phyloP scores from a whole-genome alignment of 2,888 invertebrate genomes.

The Melieria omissa region DNA sequence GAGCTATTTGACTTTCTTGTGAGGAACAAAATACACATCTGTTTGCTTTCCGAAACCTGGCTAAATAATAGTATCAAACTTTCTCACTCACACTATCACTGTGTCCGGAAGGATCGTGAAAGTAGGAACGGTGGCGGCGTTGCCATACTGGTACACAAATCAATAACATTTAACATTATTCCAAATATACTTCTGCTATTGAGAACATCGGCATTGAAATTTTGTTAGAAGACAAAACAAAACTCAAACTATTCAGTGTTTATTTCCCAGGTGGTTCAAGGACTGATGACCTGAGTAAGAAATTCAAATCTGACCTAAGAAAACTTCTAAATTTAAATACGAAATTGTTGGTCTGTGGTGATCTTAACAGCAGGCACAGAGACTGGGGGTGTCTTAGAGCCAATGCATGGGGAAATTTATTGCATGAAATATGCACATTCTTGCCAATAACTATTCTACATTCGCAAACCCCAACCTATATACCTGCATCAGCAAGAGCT shows the following conservation, averaged over 20 bases:
- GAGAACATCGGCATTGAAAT: slow-evolving; percentile 29
- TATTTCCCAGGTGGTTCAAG: too few relatives aligned
- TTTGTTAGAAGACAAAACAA: slow-evolving; percentile 1
- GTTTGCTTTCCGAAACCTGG: too few relatives aligned
- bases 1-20: too few relatives aligned
- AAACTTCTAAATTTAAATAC: slow-evolving; percentile 20
- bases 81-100: too few relatives aligned
- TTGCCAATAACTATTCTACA: slow-evolving; percentile 20
- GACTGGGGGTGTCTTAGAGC: slow-evolving; percentile 29
- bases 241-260: too few relatives aligned
- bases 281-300: too few relatives aligned
- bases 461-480: slow-evolving; percentile 9
- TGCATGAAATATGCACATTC: slow-evolving; percentile 12
- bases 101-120: too few relatives aligned
- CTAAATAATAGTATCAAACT: too few relatives aligned
- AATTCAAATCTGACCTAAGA: slow-evolving; percentile 27
- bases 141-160: slow-evolving; percentile 23
- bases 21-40: too few relatives aligned
- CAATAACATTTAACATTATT: neutral
- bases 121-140: slow-evolving; percentile 27
- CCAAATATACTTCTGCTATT: slow-evolving; percentile 11
- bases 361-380: slow-evolving; percentile 16
- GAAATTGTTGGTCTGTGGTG: slow-evolving; percentile 11
- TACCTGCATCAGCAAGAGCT: slow-evolving; percentile 8
- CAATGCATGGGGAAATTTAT: slow-evolving; percentile 30